Conservation (phyloP, 2,888 invertebrate genomes). For the Podotricha telesiphe region DNA sequence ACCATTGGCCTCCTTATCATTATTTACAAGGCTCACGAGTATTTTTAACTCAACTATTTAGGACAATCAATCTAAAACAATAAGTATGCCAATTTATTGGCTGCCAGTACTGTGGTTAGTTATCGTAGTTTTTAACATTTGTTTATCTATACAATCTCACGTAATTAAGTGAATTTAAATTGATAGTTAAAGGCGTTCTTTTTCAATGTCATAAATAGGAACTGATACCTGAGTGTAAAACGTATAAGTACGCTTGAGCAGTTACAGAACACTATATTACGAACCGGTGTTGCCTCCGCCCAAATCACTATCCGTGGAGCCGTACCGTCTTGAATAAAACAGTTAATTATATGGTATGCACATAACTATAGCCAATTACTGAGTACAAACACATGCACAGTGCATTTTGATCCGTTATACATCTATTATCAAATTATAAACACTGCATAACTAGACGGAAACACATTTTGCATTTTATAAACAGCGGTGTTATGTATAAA, state of each 20-base stretch:
- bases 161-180: not conserved
- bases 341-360: slow-evolving; percentile 42
- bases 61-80: slow-evolving; percentile 23
- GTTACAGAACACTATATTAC: slow-evolving; percentile 56
- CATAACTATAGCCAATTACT: slow-evolving; percentile 46
- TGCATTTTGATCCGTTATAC: slow-evolving; percentile 48
- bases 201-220: not conserved
- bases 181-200: not conserved
- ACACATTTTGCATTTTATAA: not conserved
- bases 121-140: not conserved
- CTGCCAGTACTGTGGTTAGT: not conserved
- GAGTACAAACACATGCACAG: slow-evolving; percentile 47
- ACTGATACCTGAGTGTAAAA: not conserved
- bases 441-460: slow-evolving; percentile 5
- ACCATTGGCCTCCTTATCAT: slow-evolving; percentile 38
- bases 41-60: slow-evolving; percentile 15
- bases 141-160: not conserved
- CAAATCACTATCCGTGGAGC: slow-evolving; percentile 54
- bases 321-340: slow-evolving; percentile 50
- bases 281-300: slow-evolving; percentile 51
- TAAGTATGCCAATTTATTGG: slow-evolving; percentile 4
- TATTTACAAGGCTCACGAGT: slow-evolving; percentile 26
- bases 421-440: slow-evolving; percentile 13
- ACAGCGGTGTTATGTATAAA: not conserved
- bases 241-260: slow-evolving; percentile 59